Base-by-base conservation (phyloP, 2,888 invertebrate genomes). In the Monochamus alternatus region DNA sequence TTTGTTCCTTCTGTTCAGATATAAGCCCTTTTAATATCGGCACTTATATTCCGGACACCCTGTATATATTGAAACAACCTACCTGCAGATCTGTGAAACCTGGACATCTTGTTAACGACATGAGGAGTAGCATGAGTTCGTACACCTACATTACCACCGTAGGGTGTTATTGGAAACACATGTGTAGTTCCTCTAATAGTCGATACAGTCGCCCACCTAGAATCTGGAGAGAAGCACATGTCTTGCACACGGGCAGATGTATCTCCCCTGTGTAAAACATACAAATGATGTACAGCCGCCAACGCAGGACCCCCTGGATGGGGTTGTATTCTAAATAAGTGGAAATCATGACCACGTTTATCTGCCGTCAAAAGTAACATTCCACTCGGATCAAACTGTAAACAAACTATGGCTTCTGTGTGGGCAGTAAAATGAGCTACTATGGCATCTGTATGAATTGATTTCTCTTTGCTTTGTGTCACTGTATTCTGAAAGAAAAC, bases 151-250 rank as follows among this genome's bases (percentile, higher is more conserved):
- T 94, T 92, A 68, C 99, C 98, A 81, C 98, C 98, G 88, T 99
- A 99, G 22, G 99, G 97, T 14, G 97, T 97, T 66, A 99, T 93
- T 9, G 99, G 97, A 90, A 98, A 99, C 80, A 99, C 95, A 89
- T 99, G 99, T 44, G 98, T 98, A 0, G 99, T 99, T 78, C 99
- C 99, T 78, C 98, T 93, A 73, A 98, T 92, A 0, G 99, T 98
- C 58, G 97, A 97, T 5, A 99, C 93, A 2, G 98, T 96, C n/a
- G 97, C 94, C 99, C 99, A 99, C 72, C 99, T 94, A 43, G 95
- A 95, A 90, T 99, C 99, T 75, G 93, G 91, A 0, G 98, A 97
- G 87, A 99, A 97, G 68, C 95, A 93, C 88, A 98, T 95, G 86
- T 98, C 96, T 89, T 95, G 95, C 72, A 98, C 98, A 92, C 95